Evolutionary conservation across 1,140 invertebrate species (phyloP).

Genomic region (Rhyzopertha dominica): DNA sequence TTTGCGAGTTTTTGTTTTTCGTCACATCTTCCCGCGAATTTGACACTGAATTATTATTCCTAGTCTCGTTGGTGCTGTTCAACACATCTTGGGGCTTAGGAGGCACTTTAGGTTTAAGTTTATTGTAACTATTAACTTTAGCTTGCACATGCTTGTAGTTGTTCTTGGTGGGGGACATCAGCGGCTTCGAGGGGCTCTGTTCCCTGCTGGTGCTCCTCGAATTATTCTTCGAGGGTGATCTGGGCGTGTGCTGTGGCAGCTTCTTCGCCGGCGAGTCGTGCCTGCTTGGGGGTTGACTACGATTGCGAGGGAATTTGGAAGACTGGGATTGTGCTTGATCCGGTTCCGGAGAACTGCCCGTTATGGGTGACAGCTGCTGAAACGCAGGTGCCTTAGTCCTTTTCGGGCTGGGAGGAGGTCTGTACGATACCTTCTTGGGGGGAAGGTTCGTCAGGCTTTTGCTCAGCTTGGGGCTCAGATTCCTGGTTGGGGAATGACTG

Average conservation of each 20-base stretch:
- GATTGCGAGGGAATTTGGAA: slow-evolving; percentile 36
- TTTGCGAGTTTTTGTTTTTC: slow-evolving; percentile 12
- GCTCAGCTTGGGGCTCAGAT: slow-evolving; percentile 30
- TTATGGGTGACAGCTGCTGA: slow-evolving; percentile 39
- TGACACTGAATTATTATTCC: too few species aligned
- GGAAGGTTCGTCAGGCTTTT: slow-evolving; percentile 40
- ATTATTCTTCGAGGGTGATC: slow-evolving; percentile 24
- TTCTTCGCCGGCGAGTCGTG: slow-evolving; percentile 29
- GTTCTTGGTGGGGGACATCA: slow-evolving; percentile 28
- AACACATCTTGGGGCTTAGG: slow-evolving; percentile 29
- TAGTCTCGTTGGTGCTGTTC: too few species aligned
- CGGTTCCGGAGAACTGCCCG: slow-evolving; percentile 41
- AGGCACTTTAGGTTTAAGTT: slow-evolving; percentile 37
- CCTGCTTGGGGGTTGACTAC: slow-evolving; percentile 36
- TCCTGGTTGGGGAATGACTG: slow-evolving; percentile 17
- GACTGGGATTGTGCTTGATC: slow-evolving; percentile 35
- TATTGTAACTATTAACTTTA: slow-evolving; percentile 42
- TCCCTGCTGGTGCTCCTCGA: slow-evolving; percentile 29
- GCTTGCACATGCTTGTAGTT: slow-evolving; percentile 39
- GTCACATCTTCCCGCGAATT: too few species aligned
- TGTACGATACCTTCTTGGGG: slow-evolving; percentile 19
- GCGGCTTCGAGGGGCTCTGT: slow-evolving; percentile 27
- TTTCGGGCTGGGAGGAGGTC: slow-evolving; percentile 29
- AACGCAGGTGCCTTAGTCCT: slow-evolving; percentile 25
- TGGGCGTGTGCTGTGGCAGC: slow-evolving; percentile 13